These are phyloP conservation scores for Bradypodion ventrale DNA, from an alignment of 2,797 vertebrate genomes.

Conservation along the genomic window DNA sequence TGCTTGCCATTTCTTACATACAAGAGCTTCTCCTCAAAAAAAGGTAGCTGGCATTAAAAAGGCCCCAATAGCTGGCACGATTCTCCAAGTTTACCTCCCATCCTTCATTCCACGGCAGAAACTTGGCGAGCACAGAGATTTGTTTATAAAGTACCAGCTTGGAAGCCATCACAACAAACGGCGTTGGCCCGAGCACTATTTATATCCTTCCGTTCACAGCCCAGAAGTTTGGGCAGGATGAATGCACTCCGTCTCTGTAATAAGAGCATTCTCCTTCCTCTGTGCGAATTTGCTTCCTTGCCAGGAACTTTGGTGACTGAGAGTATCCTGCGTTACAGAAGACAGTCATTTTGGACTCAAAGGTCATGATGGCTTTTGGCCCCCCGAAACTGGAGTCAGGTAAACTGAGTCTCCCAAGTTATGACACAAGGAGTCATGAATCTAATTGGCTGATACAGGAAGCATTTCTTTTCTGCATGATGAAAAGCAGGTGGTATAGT, in stretches of 20 bases:
- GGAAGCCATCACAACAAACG: constrained; percentile 69
- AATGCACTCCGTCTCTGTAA: not conserved
- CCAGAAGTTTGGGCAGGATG: not conserved
- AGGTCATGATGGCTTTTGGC: too few species aligned
- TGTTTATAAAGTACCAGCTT: constrained; percentile 63
- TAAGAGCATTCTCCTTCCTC: too few species aligned
- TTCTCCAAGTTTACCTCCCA: not conserved
- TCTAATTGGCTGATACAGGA: too few species aligned
- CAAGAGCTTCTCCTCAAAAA: not conserved
- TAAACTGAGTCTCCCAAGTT: too few species aligned
- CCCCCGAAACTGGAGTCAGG: not conserved
- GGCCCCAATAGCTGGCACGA: not conserved
- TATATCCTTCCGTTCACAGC: constrained; percentile 51
- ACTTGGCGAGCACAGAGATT: constrained; percentile 56
- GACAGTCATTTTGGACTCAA: not conserved
- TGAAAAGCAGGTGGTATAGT: too few species aligned
- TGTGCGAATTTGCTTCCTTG: not conserved
- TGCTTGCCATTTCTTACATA: too few species aligned
- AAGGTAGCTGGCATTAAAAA: not conserved
- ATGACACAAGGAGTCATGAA: too few species aligned
- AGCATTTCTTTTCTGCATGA: too few species aligned
- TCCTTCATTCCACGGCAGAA: not conserved
- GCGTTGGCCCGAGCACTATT: constrained; percentile 59
- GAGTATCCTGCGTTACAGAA: not conserved
- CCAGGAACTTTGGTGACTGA: not conserved